Conservation (phyloP, 2,888 invertebrate genomes). For the Crocallis elinguaria region DNA sequence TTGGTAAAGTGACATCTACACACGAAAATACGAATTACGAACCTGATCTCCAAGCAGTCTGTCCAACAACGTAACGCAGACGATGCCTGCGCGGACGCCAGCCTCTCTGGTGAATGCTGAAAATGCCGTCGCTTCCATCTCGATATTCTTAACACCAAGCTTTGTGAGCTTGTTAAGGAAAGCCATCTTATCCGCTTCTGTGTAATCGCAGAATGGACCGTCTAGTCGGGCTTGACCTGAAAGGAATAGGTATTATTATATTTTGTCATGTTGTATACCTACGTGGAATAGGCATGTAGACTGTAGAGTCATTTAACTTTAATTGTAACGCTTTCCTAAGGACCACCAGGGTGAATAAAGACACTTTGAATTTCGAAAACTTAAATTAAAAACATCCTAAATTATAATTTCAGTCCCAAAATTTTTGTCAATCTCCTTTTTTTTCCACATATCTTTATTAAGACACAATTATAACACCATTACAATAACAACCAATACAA, state of each 20-base stretch:
- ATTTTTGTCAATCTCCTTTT: too few species aligned
- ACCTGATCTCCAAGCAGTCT: constrained; percentile 89
- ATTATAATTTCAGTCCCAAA: too few species aligned
- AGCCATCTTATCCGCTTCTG: constrained; percentile 85
- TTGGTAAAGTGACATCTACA: constrained; percentile 32
- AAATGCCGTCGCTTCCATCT: constrained; percentile 92
- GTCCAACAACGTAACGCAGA: constrained; percentile 90
- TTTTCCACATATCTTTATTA: too few species aligned
- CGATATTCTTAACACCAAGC: constrained; percentile 89
- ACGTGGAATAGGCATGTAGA: too few species aligned
- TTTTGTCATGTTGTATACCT: neutral
- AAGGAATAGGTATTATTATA: constrained; percentile 6
- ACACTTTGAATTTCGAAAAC: too few species aligned
- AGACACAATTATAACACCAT: too few species aligned
- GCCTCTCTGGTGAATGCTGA: constrained; percentile 87
- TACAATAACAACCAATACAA: too few species aligned
- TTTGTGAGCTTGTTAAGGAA: constrained; percentile 82
- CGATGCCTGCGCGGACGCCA: constrained; percentile 86
- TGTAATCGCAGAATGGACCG: constrained; percentile 90
- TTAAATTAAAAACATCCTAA: too few species aligned
- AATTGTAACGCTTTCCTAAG: too few species aligned
- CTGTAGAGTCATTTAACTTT: too few species aligned
- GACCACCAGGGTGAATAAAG: too few species aligned
- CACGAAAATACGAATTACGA: too few species aligned
- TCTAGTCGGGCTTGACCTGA: constrained; percentile 91